Evolutionary conservation across 2,888 invertebrate species (phyloP), one percentile per base, ranked within the genome.

Genomic region (Ectobius pallidus): DNA sequence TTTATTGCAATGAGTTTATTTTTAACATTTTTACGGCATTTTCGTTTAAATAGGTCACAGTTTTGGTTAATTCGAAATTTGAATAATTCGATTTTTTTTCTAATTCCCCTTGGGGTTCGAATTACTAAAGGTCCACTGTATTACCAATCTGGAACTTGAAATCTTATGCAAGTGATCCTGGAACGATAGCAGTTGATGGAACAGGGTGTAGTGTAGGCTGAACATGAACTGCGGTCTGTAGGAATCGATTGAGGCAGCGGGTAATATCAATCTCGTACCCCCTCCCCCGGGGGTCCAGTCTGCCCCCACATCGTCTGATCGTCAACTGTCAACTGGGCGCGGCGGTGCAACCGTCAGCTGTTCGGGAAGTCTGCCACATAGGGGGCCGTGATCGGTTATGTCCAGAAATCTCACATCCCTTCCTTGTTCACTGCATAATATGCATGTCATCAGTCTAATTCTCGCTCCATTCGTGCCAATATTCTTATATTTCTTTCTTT

Each of bases 191-290:
- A 18, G 46, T 46, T 4, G 52, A 52, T 22, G 52, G n/a, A n/a
- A n/a, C n/a, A n/a, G n/a, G n/a, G n/a, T n/a, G 3, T 25, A 25
- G 52, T 25, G 52, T 25, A 14, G 11, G 52, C 52, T 52, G 20
- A 0, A 52, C 25, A 52, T 52, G 11, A 52, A 52, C 52, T 25
- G 52, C 58, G 58, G 27, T n/a, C n/a, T n/a, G n/a, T 58, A 32
- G 30, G n/a, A 58, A 58, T 58, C 58, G 58, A 58, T 58, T 58
- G 30, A 58, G 52, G 52, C 52, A 22, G 52, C 52, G 14, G 52
- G 30, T 30, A 32, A 58, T 58, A 58, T 58, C 58, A 58, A 58
- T 58, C 32, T 58, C 58, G n/a, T n/a, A n/a, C n/a, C 58, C 58
- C 58, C 27, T 30, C 11, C 58, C 30, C 52, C 52, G 18, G 52